These are phyloP conservation scores for Apantesis nais DNA, from an alignment of 2,888 invertebrate genomes.

Conservation along the genomic window DNA sequence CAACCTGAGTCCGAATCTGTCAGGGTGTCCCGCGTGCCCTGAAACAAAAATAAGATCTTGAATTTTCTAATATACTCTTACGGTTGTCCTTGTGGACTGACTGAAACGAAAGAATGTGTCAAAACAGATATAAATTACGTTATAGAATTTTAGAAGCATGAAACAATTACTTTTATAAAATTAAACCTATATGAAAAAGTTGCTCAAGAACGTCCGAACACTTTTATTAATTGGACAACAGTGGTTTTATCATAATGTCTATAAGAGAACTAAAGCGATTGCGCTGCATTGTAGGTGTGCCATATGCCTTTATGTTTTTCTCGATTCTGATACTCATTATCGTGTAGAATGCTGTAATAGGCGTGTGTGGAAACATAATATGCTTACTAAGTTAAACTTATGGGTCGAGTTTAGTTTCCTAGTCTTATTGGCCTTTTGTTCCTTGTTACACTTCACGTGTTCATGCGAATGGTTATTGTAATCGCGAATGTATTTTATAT, in stretches of 20 bases:
- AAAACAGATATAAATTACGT: slow-evolving; percentile 32
- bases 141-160: slow-evolving; percentile 34
- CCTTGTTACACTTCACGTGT: slow-evolving; percentile 16
- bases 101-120: slow-evolving; percentile 19
- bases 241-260: slow-evolving; percentile 25
- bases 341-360: slow-evolving; percentile 44
- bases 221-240: slow-evolving; percentile 28
- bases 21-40: slow-evolving; percentile 83
- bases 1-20: slow-evolving; percentile 84
- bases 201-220: slow-evolving; percentile 26
- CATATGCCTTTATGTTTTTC: slow-evolving; percentile 32
- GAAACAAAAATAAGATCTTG: slow-evolving; percentile 42
- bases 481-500: background rate
- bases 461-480: slow-evolving; percentile 15
- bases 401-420: slow-evolving; percentile 38
- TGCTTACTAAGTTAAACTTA: slow-evolving; percentile 33
- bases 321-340: slow-evolving; percentile 38
- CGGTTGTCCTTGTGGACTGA: slow-evolving; percentile 22
- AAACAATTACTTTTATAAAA: slow-evolving; percentile 35
- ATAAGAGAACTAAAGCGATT: slow-evolving; percentile 20
- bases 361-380: slow-evolving; percentile 18
- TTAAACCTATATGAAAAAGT: slow-evolving; percentile 23
- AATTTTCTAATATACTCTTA: background rate
- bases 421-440: slow-evolving; percentile 29
- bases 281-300: slow-evolving; percentile 40